Evolutionary conservation across 2,113 vertebrate species (phyloP), one percentile per base, ranked within the genome.

Genomic region (Prunella himalayana): DNA sequence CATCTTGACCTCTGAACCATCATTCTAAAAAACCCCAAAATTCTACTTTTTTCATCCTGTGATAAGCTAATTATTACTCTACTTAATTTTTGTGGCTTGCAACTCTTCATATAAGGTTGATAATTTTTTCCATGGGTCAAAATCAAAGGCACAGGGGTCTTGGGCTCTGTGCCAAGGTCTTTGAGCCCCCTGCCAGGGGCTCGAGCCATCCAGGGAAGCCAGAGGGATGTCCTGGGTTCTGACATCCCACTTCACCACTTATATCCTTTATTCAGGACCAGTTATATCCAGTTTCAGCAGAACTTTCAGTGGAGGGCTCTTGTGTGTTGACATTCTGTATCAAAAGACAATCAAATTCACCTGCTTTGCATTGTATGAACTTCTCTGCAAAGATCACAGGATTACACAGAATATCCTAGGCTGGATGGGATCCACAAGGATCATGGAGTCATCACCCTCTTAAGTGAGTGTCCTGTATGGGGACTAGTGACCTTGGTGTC

Each of bases 401-500:
- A 28, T 69, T 51, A 16, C 51, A 20, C 33, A 37, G 25, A 61
- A 76, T 69, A 27, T 41, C 42, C 47, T 31, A 6, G 44, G 30
- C 56, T 37, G 44, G 15, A 65, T 1, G 2, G 31, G 50, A 37
- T 27, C n/a, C 47, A 54, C 6, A 16, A 10, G 15, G 39, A 53
- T 21, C 39, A 53, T 0, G 3, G 33, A 75, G 30, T 41, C 39
- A 13, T 31, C 4, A 27, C 6, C 2, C 24, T 18, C 19, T 24
- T 7, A 4, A 15, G 11, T 9, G 16, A 53, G 11, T 50, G 83
- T 75, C 93, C 90, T 88, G 33, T 91, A 49, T 10, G 5, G 94
- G 92, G 66, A 94, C 92, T 87, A 90, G 83, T 2, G 17, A 96
- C 94, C 90, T 91, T 86, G 93, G 82, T 60, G 78, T 95, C 92